phyloP scores from a whole-genome alignment of 1,140 invertebrate genomes.

The Andrena cerasifolii region DNA sequence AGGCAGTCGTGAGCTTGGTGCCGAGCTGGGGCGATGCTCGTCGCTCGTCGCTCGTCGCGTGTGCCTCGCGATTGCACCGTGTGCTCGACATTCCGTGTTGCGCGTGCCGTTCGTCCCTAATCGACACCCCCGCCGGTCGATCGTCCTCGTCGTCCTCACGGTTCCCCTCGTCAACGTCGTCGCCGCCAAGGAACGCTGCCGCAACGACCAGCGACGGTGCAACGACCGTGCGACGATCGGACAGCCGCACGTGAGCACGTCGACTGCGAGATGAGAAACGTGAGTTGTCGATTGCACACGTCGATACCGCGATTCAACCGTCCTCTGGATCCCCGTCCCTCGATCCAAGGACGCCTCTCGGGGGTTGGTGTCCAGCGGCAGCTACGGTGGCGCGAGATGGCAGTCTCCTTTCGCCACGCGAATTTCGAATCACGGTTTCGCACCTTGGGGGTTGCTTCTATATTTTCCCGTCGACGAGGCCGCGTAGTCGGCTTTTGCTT shows the following conservation, averaged over 20 bases:
- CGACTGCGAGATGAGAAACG: slow-evolving; percentile 72
- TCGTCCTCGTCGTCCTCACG: slow-evolving; percentile 1
- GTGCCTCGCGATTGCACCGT: slow-evolving; percentile 59
- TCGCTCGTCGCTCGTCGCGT: slow-evolving; percentile 67
- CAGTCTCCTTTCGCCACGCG: background rate
- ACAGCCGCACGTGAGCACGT: slow-evolving; percentile 66
- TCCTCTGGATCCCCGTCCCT: background rate
- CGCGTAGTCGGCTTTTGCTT: background rate
- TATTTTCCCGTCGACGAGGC: too few relatives aligned
- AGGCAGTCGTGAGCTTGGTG: slow-evolving; percentile 78
- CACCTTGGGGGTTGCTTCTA: background rate
- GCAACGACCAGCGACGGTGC: slow-evolving; percentile 38
- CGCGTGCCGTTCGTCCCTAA: slow-evolving; percentile 18
- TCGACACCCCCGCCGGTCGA: slow-evolving; percentile 38
- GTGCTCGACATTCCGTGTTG: slow-evolving; percentile 49
- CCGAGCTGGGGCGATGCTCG: slow-evolving; percentile 77
- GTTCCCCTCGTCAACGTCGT: slow-evolving; percentile 19
- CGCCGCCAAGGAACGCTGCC: slow-evolving; percentile 32
- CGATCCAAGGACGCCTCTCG: background rate
- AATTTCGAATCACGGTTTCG: background rate
- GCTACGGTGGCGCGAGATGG: slow-evolving; percentile 11
- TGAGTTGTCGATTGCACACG: slow-evolving; percentile 59
- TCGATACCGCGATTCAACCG: too few relatives aligned
- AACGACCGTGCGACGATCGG: slow-evolving; percentile 52
- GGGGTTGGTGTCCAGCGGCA: too few relatives aligned